Evolutionary conservation across 2,888 invertebrate species (phyloP), one percentile per base, ranked within the genome.

Genomic region (Carabus problematicus): DNA sequence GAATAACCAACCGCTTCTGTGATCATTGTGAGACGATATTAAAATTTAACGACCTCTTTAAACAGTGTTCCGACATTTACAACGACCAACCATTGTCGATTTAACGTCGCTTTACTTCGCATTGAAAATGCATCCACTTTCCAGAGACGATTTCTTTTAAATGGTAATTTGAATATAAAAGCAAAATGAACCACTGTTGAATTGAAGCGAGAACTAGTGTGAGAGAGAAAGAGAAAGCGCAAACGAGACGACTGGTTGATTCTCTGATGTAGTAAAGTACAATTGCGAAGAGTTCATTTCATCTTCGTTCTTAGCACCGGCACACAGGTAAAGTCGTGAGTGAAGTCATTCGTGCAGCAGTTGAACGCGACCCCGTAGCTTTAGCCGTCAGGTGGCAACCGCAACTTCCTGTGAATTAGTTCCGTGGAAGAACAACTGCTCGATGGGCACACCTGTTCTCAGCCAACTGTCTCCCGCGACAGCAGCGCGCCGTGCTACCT

Each of bases 321-420:
- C 6, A 6, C 29, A 29, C 29, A 29, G 29, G 29, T 29, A 29
- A 29, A 29, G 29, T 29, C 29, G 29, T 29, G 29, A 29, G 29
- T 29, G 6, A 29, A 29, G 29, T 29, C 29, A 29, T 29, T 29
- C 29, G 29, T 29, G 29, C 29, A 29, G 29, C 29, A 29, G 29
- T 29, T 29, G 29, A 29, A 29, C 29, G 29, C 29, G 29, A 29
- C 29, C 29, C 29, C 29, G 29, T 29, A 29, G 29, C 29, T 29
- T 29, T n/a, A 18, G 54, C 60, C 67, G 67, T 67, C 67, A 67
- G 67, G 67, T 67, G 67, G 67, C 60, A 41, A 67, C 67, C 67
- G 54, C 67, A 67, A 67, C 67, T 67, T 67, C 67, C 67, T 67
- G 67, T 54, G 67, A 52, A 52, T 66, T 67, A 58, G 66, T 64